Conservation (phyloP, 2,113 vertebrate species). For the Mormoops blainvillei region DNA sequence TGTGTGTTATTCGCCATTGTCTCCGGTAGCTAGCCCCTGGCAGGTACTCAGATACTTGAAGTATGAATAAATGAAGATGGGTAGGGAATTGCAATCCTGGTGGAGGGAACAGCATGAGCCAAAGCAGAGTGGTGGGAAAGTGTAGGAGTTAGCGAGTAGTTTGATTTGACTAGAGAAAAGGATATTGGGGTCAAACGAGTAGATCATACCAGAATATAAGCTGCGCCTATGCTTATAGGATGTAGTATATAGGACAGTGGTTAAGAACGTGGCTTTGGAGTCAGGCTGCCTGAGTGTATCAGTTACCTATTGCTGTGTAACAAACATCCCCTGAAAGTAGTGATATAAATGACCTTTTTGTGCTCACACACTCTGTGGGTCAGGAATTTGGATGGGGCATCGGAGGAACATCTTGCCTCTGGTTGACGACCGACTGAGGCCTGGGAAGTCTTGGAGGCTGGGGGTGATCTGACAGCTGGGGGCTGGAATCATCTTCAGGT, state of each 20-base stretch:
- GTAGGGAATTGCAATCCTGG: too few relatives aligned
- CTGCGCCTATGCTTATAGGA: background rate
- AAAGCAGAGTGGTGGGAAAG: background rate
- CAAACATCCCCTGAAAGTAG: background rate
- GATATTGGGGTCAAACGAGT: too few relatives aligned
- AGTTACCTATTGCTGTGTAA: background rate
- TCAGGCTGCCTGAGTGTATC: background rate
- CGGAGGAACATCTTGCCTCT: background rate
- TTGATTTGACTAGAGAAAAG: background rate
- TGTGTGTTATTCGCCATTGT: background rate
- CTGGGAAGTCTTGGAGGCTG: background rate
- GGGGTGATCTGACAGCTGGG: background rate
- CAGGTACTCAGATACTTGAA: background rate
- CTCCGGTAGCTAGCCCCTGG: background rate
- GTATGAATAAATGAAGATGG: background rate
- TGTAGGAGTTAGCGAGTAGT: background rate
- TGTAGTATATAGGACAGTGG: background rate
- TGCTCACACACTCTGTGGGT: background rate
- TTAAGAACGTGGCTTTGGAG: background rate
- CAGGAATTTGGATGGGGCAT: background rate
- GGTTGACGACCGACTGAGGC: background rate
- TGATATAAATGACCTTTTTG: background rate
- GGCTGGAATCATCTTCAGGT: background rate
- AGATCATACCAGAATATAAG: background rate
- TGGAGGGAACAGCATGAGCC: background rate